These are phyloP conservation scores for Jacana jacana DNA, from an alignment of 2,113 vertebrate genomes.

Conservation along the genomic window DNA sequence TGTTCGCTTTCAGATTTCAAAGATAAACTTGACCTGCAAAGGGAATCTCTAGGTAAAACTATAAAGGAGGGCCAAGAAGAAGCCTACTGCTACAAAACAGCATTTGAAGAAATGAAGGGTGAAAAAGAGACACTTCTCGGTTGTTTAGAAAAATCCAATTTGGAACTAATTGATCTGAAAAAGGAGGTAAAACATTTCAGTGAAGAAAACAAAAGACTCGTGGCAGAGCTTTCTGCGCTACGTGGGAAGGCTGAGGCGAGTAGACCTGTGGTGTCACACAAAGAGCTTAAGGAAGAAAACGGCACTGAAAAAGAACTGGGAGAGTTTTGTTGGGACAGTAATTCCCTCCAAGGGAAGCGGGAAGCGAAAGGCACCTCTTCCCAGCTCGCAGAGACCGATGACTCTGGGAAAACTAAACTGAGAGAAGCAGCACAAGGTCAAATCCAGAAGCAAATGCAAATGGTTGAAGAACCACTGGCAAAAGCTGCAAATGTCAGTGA, in stretches of 20 bases:
- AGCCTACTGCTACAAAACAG: constrained; percentile 41
- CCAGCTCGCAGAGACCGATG: neutral
- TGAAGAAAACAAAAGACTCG: constrained; percentile 59
- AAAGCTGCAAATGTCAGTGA: constrained; percentile 39
- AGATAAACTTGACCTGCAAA: constrained; percentile 50
- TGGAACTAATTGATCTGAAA: constrained; percentile 53
- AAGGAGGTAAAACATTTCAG: constrained; percentile 44
- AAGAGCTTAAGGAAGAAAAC: neutral
- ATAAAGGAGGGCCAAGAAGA: constrained; percentile 24
- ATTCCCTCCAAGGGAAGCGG: constrained; percentile 5
- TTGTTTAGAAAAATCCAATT: constrained; percentile 52
- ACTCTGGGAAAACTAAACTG: constrained; percentile 53
- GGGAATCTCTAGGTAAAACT: neutral
- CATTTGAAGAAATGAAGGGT: constrained; percentile 63
- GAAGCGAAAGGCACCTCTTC: constrained; percentile 11
- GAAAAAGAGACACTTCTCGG: constrained; percentile 69
- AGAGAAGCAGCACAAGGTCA: constrained; percentile 68
- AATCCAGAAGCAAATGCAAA: constrained; percentile 60
- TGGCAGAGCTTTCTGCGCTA: neutral
- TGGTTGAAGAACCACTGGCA: constrained; percentile 26
- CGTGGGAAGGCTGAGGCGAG: neutral
- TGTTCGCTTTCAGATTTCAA: constrained; percentile 30
- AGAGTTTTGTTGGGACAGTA: neutral
- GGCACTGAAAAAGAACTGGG: neutral
- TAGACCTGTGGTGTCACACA: neutral